Conservation (phyloP, 2,797 vertebrate species). For the Steatocranus sp. region DNA sequence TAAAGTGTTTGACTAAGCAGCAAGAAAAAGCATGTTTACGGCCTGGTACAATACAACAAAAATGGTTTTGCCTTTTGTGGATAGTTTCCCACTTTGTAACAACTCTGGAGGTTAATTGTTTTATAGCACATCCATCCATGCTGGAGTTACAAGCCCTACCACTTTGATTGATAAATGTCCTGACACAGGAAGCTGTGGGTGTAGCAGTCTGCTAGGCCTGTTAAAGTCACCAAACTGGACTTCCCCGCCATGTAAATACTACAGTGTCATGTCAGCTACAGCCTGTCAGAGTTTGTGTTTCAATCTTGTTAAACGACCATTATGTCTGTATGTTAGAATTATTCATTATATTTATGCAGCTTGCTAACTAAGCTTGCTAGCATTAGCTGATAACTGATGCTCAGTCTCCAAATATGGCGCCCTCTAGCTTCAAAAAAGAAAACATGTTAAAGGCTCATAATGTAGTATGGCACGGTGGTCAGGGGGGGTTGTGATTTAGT, state of each 20-base stretch:
- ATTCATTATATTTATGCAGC: background rate
- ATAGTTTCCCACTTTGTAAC: background rate
- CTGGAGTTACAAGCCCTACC: background rate
- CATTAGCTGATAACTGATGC: background rate
- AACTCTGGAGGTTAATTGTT: background rate
- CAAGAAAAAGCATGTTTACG: background rate
- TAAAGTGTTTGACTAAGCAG: background rate
- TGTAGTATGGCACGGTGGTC: background rate
- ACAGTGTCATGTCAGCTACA: background rate
- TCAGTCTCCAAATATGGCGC: background rate
- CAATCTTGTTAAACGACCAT: background rate
- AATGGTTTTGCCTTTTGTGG: background rate
- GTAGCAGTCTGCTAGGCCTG: background rate
- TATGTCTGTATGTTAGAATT: background rate
- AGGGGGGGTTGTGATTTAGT: background rate
- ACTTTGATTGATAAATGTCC: background rate
- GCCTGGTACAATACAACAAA: background rate
- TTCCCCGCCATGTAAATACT: background rate
- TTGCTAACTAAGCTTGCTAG: background rate
- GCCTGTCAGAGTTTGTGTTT: background rate
- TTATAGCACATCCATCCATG: background rate
- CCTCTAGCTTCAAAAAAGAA: background rate
- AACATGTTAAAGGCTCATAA: background rate
- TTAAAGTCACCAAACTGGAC: background rate
- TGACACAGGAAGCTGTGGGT: background rate